Evolutionary conservation across 2,797 vertebrate species (phyloP), one percentile per base, ranked within the genome.

Genomic region (Coluber constrictor): DNA sequence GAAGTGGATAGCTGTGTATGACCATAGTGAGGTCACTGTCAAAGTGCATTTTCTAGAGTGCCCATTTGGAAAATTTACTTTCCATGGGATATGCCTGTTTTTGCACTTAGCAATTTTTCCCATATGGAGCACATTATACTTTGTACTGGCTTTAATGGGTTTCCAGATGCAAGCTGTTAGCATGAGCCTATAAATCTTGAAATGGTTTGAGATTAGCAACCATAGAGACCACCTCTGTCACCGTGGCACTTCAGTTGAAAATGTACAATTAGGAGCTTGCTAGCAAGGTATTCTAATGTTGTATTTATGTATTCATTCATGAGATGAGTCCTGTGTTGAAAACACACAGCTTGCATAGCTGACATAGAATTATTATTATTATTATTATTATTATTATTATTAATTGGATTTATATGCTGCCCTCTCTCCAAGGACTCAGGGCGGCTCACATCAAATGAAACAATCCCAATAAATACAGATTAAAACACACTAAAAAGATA

Each of bases 141-240:
- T 92, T 94, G 91, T 51, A 88, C 86, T 90, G 91, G 29, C 66
- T 92, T 88, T 61, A 88, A 61, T 63, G n/a, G 57, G 47, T 88
- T 86, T 61, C 54, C 66, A 91, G 93, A 90, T 79, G 6, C 56
- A 93, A 93, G 79, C 37, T 93, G 61, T 93, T 86, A 93, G 20
- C 89, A 88, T 91, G 86, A 88, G n/a, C 90, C 0, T 0, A 74
- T 0, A 0, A 89, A 74, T 94, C 86, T 57, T 94, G 74, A 91
- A n/a, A 32, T 32, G n/a, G 87, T 87, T 95, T 32, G 16, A 0
- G 0, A 90, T 93, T 92, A 86, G 20, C 88, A 91, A n/a, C 79
- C 74, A 70, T 86, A 51, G 43, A 90, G 59, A 32, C 90, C 54
- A 0, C 32, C 83, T 0, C 55, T 93, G 27, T 88, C 87, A 66